Evolutionary conservation across 2,113 vertebrate genomes (phyloP), one percentile per base, ranked within the genome.

Genomic region (Arizona elegans): DNA sequence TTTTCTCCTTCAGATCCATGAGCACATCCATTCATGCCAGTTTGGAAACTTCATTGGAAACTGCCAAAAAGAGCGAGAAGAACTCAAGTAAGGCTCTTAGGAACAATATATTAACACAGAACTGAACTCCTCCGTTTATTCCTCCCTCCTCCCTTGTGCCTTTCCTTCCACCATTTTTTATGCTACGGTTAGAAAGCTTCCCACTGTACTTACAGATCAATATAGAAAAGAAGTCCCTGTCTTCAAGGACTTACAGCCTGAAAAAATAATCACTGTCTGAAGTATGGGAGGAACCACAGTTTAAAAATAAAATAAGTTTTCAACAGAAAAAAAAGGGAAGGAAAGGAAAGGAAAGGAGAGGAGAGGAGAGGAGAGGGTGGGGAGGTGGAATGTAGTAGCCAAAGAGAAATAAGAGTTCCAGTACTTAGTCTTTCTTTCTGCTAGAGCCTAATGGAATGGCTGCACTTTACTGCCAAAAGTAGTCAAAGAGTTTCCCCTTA

Each of bases 41-140:
- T 99, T 99, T 90, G 99, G 99, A 95, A 99, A 99, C 97, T 99
- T 99, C 96, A 98, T 99, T 88, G 99, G 98, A 92, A 99, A 99
- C 96, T 99, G 98, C 95, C 98, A 99, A 94, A 98, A 98, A 93
- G 99, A 99, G 96, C 97, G 99, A 96, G 99, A 99, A 95, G 98
- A 99, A 13, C 96, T 99, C 47, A 99, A 98, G 99, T 99, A 97
- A 99, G 98, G 95, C 55, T 2, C 26, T 1, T 52, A 89, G 12
- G 88, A 54, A 33, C 70, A 75, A 1, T 53, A 15, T 91, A 38
- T 56, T 70, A 38, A 43, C 53, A n/a, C 19, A 26, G 43, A 50
- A 90, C 0, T 87, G 92, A 93, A 65, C 58, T 8, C 11, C 17
- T 33, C 10, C 7, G 3, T 9, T 21, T 43, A 43, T 81, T 43